A percentile compares a stretch with the other conserved stretches of the same genome.
Conservation (phyloP, 2,888 invertebrate species). For the Amphipoea oculea region DNA sequence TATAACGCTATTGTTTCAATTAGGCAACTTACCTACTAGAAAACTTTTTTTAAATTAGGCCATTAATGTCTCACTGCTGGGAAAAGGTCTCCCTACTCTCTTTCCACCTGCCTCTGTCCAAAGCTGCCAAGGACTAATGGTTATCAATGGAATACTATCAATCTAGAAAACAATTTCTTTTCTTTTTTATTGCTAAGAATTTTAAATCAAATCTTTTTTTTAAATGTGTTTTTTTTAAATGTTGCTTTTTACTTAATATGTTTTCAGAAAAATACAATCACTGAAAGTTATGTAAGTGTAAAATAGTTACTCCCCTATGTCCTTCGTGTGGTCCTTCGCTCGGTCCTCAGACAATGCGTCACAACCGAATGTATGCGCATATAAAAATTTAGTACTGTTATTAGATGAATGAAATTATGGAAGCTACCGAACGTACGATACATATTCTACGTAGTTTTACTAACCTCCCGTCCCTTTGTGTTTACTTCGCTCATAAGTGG, state of each 20-base stretch:
- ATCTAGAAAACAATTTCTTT: too few species aligned
- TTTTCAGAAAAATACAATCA: conserved; percentile 5
- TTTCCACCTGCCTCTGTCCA: background rate
- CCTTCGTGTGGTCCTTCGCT: conserved; percentile 62
- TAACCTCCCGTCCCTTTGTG: conserved; percentile 58
- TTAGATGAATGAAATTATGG: conserved; percentile 81
- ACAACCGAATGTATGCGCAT: conserved; percentile 82
- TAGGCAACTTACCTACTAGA: background rate
- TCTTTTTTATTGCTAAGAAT: background rate
- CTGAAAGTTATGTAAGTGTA: conserved; percentile 43
- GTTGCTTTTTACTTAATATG: background rate
- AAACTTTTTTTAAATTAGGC: background rate
- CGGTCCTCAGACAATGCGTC: conserved; percentile 74
- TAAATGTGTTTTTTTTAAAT: background rate
- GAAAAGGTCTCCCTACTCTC: background rate
- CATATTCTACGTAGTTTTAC: conserved; percentile 68
- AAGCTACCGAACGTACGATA: conserved; percentile 69
- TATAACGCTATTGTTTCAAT: background rate
- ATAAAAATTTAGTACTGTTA: conserved; percentile 81
- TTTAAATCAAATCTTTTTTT: background rate
- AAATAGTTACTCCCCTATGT: conserved; percentile 50
- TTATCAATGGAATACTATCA: background rate
- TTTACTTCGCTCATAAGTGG: conserved; percentile 57
- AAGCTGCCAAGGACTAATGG: background rate
- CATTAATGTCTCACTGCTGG: too few species aligned